These are phyloP conservation scores for Elephantulus edwardii DNA, from an alignment of 2,113 vertebrate species.

Conservation along the genomic window DNA sequence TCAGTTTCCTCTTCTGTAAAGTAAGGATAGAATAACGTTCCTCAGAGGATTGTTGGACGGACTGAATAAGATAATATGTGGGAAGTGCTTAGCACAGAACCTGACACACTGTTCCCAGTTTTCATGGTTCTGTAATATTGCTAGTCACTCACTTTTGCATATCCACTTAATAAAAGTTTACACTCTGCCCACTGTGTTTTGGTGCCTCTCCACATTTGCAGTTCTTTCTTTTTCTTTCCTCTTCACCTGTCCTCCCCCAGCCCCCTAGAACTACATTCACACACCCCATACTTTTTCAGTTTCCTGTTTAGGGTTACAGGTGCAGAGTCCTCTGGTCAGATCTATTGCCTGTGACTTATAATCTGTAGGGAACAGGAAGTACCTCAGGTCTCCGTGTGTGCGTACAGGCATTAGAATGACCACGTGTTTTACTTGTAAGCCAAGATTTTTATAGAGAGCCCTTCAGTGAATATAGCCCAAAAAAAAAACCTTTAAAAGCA, in stretches of 20 bases:
- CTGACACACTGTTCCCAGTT: not conserved
- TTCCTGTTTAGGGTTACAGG: slow-evolving; percentile 49
- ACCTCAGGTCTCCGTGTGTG: not conserved
- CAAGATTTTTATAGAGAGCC: slow-evolving; percentile 46
- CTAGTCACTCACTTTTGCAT: rapidly evolving
- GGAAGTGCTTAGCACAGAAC: not conserved
- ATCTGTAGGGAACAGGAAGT: slow-evolving; percentile 36
- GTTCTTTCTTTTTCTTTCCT: not conserved
- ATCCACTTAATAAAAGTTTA: rapidly evolving
- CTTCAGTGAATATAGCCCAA: slow-evolving; percentile 1
- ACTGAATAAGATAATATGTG: not conserved
- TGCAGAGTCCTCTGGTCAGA: slow-evolving; percentile 11
- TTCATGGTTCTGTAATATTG: not conserved
- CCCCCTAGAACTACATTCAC: not conserved
- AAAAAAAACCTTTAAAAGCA: not conserved
- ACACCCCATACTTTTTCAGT: slow-evolving; percentile 30
- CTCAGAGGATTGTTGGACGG: not conserved
- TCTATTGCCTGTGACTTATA: slow-evolving; percentile 43
- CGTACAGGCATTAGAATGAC: slow-evolving; percentile 16
- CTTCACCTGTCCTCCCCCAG: not conserved
- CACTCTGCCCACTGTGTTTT: not conserved
- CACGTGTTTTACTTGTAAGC: slow-evolving; percentile 43
- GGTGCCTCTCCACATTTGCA: not conserved
- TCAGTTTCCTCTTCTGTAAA: slow-evolving; percentile 3
- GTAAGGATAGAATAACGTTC: not conserved